These are phyloP conservation scores for Enhydra lutris DNA, from an alignment of 2,113 vertebrate genomes.

Conservation along the genomic window DNA sequence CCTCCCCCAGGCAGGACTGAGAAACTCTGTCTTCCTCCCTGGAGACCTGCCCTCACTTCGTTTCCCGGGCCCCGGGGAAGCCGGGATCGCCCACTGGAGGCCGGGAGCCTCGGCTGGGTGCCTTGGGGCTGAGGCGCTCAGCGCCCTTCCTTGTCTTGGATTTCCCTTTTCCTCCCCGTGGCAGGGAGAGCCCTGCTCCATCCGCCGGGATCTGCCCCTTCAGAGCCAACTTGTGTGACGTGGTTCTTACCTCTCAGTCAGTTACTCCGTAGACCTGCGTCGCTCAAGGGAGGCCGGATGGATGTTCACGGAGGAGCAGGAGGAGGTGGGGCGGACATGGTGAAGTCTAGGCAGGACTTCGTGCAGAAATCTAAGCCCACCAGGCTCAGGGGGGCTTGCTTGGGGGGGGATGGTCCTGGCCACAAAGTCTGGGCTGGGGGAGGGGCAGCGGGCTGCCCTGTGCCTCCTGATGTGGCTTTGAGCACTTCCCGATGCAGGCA, in stretches of 20 bases:
- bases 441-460: background rate
- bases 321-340: background rate
- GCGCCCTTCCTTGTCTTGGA: too few species aligned
- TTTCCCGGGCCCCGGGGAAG: background rate
- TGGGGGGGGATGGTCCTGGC: too few species aligned
- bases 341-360: background rate
- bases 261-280: background rate
- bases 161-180: background rate
- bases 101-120: accelerated
- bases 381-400: background rate
- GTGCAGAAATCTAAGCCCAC: accelerated
- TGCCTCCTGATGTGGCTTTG: background rate
- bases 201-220: background rate
- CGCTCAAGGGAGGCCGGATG: background rate
- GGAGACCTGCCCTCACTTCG: background rate
- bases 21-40: background rate
- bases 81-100: background rate
- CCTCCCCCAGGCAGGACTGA: background rate
- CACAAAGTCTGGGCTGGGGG: background rate
- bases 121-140: too few species aligned
- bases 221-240: background rate
- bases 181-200: accelerated
- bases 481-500: background rate
- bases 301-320: accelerated
- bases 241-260: accelerated